Evolutionary conservation across 2,797 vertebrate species (phyloP), one percentile per base, ranked within the genome.

Genomic region (Typhlichthys subterraneus): DNA sequence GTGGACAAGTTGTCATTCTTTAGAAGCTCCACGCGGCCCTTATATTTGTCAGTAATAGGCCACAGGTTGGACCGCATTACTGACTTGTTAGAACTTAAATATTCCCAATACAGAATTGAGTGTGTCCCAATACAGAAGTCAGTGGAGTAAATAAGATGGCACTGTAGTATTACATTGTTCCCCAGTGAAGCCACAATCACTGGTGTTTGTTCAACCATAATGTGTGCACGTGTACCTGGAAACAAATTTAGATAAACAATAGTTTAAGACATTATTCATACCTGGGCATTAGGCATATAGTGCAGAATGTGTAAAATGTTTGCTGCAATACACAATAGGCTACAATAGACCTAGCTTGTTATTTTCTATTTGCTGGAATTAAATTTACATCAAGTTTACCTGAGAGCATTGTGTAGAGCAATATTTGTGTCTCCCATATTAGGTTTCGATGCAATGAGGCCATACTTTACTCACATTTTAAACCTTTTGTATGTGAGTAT

Each of bases 101-200:
- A n/a, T 1, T 17, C 0, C 87, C 87, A 89, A 45, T 87, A 90
- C n/a, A 85, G 71, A 56, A 86, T 15, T 0, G 73, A 71, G 4
- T 1, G 1, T 0, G 0, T 12, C 23, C 23, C 23, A 23, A 23
- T 23, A 23, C 23, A 23, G n/a, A 0, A 0, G 7, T 77, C 9
- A 0, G 10, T 1, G 38, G 79, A 72, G 2, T 75, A 5, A 12
- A 0, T 31, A 23, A 90, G 72, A 3, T 65, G 6, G 13, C 85
- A 89, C 8, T 62, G 68, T 60, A 90, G 38, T 1, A 45, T 42
- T 0, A 65, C 63, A 19, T 81, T 53, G 0, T 15, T 12, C 33
- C 65, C 72, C 58, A 80, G 64, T 64, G 67, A 47, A 0, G 71
- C 0, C n/a, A 75, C n/a, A 3, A 88, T 7, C 31, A 70, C 50